phyloP scores from a whole-genome alignment of 1,140 invertebrate genomes.

The Sipha flava region DNA sequence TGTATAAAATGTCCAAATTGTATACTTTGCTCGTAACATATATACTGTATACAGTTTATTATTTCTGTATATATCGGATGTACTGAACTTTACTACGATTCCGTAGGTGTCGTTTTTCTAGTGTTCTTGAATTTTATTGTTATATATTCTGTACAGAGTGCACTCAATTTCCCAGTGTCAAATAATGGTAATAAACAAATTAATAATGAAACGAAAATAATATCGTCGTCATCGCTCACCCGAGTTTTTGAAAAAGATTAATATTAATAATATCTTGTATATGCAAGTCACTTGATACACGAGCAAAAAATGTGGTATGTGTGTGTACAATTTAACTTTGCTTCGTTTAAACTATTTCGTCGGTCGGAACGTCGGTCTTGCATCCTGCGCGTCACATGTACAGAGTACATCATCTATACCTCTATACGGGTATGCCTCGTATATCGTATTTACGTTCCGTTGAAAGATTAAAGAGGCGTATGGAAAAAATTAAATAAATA shows the following conservation, averaged over 20 bases:
- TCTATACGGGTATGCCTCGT: too few species aligned
- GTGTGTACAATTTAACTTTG: neutral
- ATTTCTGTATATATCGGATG: too few species aligned
- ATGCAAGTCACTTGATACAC: neutral
- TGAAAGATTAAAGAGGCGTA: too few species aligned
- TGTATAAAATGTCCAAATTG: too few species aligned
- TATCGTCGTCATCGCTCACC: neutral
- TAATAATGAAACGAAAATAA: neutral
- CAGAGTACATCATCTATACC: neutral
- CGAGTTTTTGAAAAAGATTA: neutral
- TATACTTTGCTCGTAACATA: too few species aligned
- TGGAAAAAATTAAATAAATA: too few species aligned
- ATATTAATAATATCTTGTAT: neutral
- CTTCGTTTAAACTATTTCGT: neutral
- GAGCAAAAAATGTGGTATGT: neutral
- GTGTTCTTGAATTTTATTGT: neutral
- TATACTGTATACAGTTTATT: too few species aligned
- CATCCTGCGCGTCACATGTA: neutral
- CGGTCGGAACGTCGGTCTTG: neutral
- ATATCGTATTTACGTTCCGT: neutral
- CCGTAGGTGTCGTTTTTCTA: neutral
- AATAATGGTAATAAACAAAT: slow-evolving; percentile 8
- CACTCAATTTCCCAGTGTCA: neutral
- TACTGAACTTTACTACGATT: too few species aligned
- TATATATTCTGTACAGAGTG: neutral